Percentiles rank a stretch among this genome's conserved stretches.
These are phyloP conservation scores for Pyrgilauda ruficollis DNA, from an alignment of 2,113 vertebrate genomes.

Conservation along the genomic window DNA sequence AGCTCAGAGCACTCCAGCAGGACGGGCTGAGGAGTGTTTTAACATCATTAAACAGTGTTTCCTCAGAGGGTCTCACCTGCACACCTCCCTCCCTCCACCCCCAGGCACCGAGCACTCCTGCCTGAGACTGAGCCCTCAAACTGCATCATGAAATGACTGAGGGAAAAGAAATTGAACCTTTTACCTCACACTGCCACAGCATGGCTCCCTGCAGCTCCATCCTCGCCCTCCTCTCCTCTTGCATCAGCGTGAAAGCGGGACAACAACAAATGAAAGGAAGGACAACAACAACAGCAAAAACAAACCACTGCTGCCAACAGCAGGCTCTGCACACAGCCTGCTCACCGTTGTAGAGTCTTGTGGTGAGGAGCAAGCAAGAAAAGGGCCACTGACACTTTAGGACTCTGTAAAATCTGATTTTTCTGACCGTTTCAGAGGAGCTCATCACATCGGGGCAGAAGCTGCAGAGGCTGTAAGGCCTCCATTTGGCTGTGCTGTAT, in stretches of 20 bases:
- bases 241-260: background rate
- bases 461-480: accelerated
- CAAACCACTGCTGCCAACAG: background rate
- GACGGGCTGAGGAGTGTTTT: background rate
- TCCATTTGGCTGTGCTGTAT: background rate
- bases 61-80: background rate
- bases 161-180: background rate
- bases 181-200: background rate
- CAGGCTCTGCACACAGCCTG: background rate
- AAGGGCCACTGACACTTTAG: background rate
- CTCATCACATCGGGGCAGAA: accelerated
- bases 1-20: background rate
- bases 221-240: background rate
- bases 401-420: background rate
- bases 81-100: background rate
- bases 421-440: background rate
- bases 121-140: background rate
- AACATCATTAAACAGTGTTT: background rate
- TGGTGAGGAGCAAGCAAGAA: background rate
- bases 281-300: background rate
- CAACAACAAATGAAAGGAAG: background rate
- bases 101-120: background rate
- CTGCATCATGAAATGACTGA: background rate
- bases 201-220: background rate
- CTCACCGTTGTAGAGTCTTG: background rate